Base-by-base conservation (phyloP, 1,140 invertebrate species). In the Papilio helenus region DNA sequence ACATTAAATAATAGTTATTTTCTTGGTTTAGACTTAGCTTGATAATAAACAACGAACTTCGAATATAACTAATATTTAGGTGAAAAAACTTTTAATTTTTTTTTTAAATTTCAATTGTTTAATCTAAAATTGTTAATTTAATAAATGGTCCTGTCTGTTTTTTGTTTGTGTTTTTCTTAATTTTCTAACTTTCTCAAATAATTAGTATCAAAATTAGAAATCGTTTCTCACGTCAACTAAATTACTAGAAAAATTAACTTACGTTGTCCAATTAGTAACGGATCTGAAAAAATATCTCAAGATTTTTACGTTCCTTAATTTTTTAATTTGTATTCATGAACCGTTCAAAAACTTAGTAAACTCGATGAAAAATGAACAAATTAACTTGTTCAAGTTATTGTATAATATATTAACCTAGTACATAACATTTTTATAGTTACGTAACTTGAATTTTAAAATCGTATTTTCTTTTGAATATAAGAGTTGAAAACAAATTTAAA, bases 401-500 rank as follows among this genome's bases (percentile, higher is more conserved):
- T n/a, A n/a, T n/a, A n/a, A n/a, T n/a, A n/a, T n/a, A n/a, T n/a
- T n/a, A n/a, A n/a, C n/a, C n/a, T n/a, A n/a, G 34, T 39, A 0
- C 34, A 8, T 39, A 34, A 34, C 34, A 34, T 39, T 39, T n/a
- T 34, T 34, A 34, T 5, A 34, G 34, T 34, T 39, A 39, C 34
- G 0, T 39, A 39, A 8, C 34, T 34, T 34, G 34, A 34, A 3
- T 65, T 26, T 16, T 16, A 68, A 68, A 68, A 68, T 34, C 14
- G 12, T 16, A 16, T 29, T 46, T 46, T 73, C 9, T 73, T 44
- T 20, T 76, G 9, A 1, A 65, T 10, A 65, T 77, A 65, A 77
- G 20, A 23, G 14, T 61, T 20, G 34, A 77, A 65, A n/a, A 77
- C 65, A 65, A 44, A 76, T 46, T 51, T 61, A 16, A 61, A 65